Conservation (phyloP, 2,113 vertebrate genomes). For the Sprattus sprattus region DNA sequence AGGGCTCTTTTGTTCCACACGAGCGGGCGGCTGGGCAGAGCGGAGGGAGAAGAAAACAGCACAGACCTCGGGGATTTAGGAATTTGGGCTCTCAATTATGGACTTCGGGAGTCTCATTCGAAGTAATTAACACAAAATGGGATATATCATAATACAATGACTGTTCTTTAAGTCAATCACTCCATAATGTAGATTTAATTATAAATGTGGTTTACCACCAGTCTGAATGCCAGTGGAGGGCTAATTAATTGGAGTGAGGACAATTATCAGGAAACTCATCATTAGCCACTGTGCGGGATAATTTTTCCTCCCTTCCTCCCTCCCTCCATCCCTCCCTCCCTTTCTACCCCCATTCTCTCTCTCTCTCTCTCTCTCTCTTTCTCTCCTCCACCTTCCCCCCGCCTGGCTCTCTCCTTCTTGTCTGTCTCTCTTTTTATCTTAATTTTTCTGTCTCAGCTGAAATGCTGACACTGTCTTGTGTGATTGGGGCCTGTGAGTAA, state of each 20-base stretch:
- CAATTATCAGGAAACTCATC: slow-evolving; percentile 39
- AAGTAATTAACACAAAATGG: slow-evolving; percentile 51
- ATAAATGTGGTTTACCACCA: slow-evolving; percentile 50
- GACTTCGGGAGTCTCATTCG: slow-evolving; percentile 43
- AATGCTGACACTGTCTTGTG: slow-evolving; percentile 50
- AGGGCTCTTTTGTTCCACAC: background rate
- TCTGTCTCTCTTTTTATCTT: slow-evolving; percentile 42
- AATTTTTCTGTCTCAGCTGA: slow-evolving; percentile 47
- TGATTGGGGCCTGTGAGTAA: slow-evolving; percentile 51
- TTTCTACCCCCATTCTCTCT: background rate
- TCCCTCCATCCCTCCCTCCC: background rate
- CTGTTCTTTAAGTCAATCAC: slow-evolving; percentile 51
- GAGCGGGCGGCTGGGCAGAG: background rate
- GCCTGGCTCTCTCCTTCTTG: background rate
- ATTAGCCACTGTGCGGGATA: slow-evolving; percentile 20
- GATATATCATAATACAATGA: slow-evolving; percentile 48
- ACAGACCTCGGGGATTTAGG: slow-evolving; percentile 29
- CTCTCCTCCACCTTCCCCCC: background rate
- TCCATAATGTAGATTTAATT: slow-evolving; percentile 51
- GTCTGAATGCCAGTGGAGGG: slow-evolving; percentile 45
- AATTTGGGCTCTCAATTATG: slow-evolving; percentile 37
- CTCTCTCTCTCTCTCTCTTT: background rate
- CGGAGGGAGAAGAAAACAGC: background rate
- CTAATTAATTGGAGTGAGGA: slow-evolving; percentile 46
- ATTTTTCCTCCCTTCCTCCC: background rate